phyloP scores from a whole-genome alignment of 2,888 invertebrate genomes.

The Ormyrus rosae region DNA sequence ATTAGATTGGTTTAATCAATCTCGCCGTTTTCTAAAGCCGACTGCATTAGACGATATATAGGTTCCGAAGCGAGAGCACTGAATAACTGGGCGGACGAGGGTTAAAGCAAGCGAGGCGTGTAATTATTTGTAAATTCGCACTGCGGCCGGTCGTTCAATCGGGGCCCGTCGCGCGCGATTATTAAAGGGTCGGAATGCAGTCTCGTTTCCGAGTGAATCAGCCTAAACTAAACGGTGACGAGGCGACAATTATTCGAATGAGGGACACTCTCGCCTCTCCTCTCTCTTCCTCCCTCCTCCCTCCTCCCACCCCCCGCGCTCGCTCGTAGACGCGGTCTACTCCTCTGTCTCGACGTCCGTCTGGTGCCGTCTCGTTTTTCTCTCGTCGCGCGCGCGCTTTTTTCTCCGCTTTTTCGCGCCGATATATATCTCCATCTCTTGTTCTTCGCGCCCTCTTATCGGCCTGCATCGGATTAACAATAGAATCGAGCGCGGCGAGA shows the following conservation, averaged over 20 bases:
- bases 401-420: neutral
- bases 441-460: too few species aligned
- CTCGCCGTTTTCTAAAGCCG: too few species aligned
- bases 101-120: slow-evolving; percentile 4
- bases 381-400: neutral
- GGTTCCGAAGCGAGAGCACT: neutral
- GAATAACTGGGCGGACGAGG: neutral
- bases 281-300: neutral
- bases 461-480: too few species aligned
- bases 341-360: slow-evolving; percentile 22
- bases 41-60: too few species aligned
- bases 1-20: too few species aligned
- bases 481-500: too few species aligned
- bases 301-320: slow-evolving; percentile 1
- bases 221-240: slow-evolving; percentile 27
- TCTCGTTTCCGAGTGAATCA: slow-evolving; percentile 52
- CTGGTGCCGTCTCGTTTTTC: slow-evolving; percentile 16
- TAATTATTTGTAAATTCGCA: slow-evolving; percentile 34
- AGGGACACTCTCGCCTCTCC: slow-evolving; percentile 20
- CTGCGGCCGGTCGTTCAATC: slow-evolving; percentile 11
- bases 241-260: slow-evolving; percentile 49
- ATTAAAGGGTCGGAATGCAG: slow-evolving; percentile 48
- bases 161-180: neutral
- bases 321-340: neutral
- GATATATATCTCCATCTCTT: too few species aligned